These are phyloP conservation scores for Bugula neritina DNA, from an alignment of 2,888 invertebrate genomes.

Conservation along the genomic window DNA sequence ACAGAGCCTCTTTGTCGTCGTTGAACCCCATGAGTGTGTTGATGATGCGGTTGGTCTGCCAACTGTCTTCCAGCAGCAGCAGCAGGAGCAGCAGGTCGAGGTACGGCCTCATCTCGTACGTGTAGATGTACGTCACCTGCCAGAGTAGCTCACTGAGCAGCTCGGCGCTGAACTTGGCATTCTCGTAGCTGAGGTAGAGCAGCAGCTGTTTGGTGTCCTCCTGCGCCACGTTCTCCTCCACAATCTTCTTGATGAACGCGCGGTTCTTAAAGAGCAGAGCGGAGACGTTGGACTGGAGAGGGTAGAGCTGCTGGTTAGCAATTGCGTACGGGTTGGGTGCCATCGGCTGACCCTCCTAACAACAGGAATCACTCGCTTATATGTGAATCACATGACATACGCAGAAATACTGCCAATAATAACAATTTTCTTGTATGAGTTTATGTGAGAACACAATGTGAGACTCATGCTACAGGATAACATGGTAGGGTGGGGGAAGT, in stretches of 20 bases:
- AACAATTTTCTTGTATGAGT: no score
- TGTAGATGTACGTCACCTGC: slow-evolving; percentile 71
- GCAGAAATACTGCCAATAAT: no score
- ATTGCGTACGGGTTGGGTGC: neutral
- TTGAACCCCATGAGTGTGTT: slow-evolving; percentile 84
- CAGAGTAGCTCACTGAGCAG: slow-evolving; percentile 84
- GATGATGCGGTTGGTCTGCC: slow-evolving; percentile 89
- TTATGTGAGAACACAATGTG: no score
- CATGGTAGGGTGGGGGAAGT: neutral
- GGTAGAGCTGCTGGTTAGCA: slow-evolving; percentile 59
- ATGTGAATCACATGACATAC: no score
- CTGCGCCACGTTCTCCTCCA: slow-evolving; percentile 85
- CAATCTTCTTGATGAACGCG: slow-evolving; percentile 81
- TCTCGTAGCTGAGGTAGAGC: slow-evolving; percentile 94
- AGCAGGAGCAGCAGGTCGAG: slow-evolving; percentile 81
- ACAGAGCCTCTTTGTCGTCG: slow-evolving; percentile 80
- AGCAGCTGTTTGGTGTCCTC: slow-evolving; percentile 84
- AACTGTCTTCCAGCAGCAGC: slow-evolving; percentile 84
- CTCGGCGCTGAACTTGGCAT: slow-evolving; percentile 82
- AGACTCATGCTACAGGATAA: no score
- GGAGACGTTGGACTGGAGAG: slow-evolving; percentile 68
- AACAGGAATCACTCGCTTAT: no score
- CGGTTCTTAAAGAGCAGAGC: slow-evolving; percentile 67
- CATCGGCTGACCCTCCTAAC: neutral
- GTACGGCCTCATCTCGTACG: slow-evolving; percentile 86